phyloP scores from a whole-genome alignment of 2,888 invertebrate species.

The Alviniconcha strummeri region DNA sequence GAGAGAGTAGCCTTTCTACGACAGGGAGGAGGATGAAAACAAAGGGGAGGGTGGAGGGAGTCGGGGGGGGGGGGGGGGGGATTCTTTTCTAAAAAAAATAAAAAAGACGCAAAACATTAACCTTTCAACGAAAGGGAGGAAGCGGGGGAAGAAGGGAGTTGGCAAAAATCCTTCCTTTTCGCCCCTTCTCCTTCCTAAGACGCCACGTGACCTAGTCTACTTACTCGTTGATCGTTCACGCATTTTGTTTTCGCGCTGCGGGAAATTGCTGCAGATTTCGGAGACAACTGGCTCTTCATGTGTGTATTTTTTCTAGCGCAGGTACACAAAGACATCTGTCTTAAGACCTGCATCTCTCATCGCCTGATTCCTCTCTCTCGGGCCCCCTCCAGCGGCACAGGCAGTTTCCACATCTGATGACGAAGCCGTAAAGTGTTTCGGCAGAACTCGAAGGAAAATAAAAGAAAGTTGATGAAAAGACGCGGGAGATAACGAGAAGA shows the following conservation, averaged over 20 bases:
- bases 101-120: too few species aligned
- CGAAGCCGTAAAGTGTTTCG: background rate
- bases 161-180: background rate
- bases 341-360: constrained; percentile 14
- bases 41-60: too few species aligned
- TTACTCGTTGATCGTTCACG: background rate
- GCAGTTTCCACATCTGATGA: constrained; percentile 21
- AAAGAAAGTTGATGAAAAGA: background rate
- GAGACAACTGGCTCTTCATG: constrained; percentile 16
- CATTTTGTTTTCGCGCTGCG: constrained; percentile 11
- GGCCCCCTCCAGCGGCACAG: background rate
- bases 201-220: background rate
- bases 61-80: too few species aligned
- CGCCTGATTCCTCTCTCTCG: constrained; percentile 1
- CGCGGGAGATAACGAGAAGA: background rate
- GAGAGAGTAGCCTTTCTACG: too few species aligned
- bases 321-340: constrained; percentile 23
- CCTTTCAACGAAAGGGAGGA: too few species aligned
- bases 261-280: background rate
- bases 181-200: background rate
- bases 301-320: constrained; percentile 20
- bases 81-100: too few species aligned
- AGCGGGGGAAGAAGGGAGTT: too few species aligned
- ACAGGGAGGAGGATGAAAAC: too few species aligned
- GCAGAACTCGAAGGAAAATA: constrained; percentile 8